Base-by-base conservation (phyloP, 2,113 vertebrate genomes). In the Merops nubicus region DNA sequence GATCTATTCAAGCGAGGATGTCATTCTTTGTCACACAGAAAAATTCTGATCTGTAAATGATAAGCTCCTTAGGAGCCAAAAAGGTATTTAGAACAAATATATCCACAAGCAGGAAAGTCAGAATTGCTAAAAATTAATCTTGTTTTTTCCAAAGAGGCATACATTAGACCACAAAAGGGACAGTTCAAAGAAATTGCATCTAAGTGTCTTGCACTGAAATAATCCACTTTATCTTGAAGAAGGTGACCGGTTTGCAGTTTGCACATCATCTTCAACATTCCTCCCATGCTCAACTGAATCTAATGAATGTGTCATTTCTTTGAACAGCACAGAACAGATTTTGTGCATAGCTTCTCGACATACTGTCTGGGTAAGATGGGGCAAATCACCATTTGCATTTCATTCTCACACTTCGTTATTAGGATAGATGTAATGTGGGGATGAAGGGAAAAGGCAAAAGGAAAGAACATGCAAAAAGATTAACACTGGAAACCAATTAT, bases 161-260 rank as follows among this genome's bases (percentile, higher is more conserved):
- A n/a, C 42, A 47, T 91, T 42, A 80, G 31, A 69, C 13, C 28
- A 91, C n/a, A 72, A 87, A 74, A 60, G 11, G 36, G 12, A 67
- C 8, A 84, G 31, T 47, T 91, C 60, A 81, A 72, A 82, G 38
- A 79, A 74, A 64, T 51, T 64, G 11, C 34, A 40, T 85, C 89
- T 53, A 76, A 89, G 72, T 68, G 13, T 38, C 62, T 82, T 85
- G 51, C n/a, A 60, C 2, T 43, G 64, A 89, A 92, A 25, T 48
- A 78, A 89, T 36, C 8, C 62, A 43, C 31, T 64, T 67, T 48
- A 48, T 64, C 48, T 75, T 40, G 56, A 85, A 48, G 68, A 82
- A 85, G 22, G 51, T 85, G 91, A 79, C 73, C 91, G 91, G 89
- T 76, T 96, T 68, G 79, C n/a, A 36, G 40, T 60, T 87, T 82